A percentile compares a stretch with the other conserved stretches of the same genome.
Evolutionary conservation across 2,888 invertebrate species (phyloP).

Genomic region (Patella pellucida): DNA sequence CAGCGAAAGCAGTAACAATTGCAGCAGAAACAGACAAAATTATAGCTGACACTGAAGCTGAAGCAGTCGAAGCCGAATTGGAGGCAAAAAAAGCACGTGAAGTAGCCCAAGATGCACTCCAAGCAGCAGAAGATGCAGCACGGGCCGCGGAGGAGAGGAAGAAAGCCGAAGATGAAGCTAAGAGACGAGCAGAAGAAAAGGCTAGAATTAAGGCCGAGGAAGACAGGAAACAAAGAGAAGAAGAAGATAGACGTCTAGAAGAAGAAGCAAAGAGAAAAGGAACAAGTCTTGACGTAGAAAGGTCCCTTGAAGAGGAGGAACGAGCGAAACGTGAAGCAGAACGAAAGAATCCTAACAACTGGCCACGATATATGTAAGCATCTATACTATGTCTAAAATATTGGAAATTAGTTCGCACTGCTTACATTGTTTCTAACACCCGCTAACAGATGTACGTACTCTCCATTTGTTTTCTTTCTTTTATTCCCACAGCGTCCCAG

Average conservation of each 20-base stretch:
- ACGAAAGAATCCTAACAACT: slow-evolving; percentile 58
- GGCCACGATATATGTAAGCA: slow-evolving; percentile 61
- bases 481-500: too few relatives aligned
- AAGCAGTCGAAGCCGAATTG: slow-evolving; percentile 46
- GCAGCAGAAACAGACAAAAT: slow-evolving; percentile 43
- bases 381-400: not conserved
- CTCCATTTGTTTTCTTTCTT: too few relatives aligned
- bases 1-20: slow-evolving; percentile 42
- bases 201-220: slow-evolving; percentile 48
- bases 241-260: slow-evolving; percentile 45
- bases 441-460: too few relatives aligned
- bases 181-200: slow-evolving; percentile 40
- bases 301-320: slow-evolving; percentile 47
- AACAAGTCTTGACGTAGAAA: slow-evolving; percentile 40
- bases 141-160: slow-evolving; percentile 47
- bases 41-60: slow-evolving; percentile 44
- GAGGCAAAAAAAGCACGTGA: slow-evolving; percentile 43
- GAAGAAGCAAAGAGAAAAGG: slow-evolving; percentile 48
- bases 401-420: not conserved
- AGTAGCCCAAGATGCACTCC: slow-evolving; percentile 38
- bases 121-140: slow-evolving; percentile 44
- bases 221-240: slow-evolving; percentile 44
- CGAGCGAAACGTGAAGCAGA: slow-evolving; percentile 44
- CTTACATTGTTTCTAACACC: not conserved
- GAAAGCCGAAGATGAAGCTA: slow-evolving; percentile 48